These are phyloP conservation scores for Apus apus DNA, from an alignment of 2,113 vertebrate genomes.

Conservation along the genomic window DNA sequence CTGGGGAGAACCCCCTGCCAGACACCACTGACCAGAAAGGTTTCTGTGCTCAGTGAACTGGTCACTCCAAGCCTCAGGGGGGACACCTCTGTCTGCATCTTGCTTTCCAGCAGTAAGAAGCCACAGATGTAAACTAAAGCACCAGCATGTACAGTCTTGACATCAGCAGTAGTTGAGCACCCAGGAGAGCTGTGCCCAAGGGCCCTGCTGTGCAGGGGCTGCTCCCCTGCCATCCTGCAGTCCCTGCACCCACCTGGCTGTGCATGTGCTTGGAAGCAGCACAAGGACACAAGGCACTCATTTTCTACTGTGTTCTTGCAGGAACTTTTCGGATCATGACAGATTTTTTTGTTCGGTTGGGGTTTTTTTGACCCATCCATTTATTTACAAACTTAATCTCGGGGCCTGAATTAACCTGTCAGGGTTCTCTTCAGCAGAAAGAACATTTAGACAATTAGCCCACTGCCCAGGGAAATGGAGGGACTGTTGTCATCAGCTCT, in stretches of 20 bases:
- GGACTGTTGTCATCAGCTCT: background rate
- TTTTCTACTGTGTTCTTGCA: background rate
- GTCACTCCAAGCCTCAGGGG: background rate
- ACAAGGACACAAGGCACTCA: accelerated
- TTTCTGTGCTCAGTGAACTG: background rate
- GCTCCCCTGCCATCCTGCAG: background rate
- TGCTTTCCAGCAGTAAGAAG: background rate
- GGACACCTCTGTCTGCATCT: background rate
- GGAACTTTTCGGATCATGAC: background rate
- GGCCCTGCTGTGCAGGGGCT: background rate
- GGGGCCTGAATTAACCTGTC: background rate
- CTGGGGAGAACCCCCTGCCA: background rate
- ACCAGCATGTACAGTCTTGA: background rate
- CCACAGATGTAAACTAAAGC: background rate
- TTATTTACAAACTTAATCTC: background rate
- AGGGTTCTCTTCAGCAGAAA: background rate
- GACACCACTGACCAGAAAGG: background rate
- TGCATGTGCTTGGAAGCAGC: accelerated
- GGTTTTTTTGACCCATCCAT: background rate
- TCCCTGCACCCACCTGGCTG: background rate
- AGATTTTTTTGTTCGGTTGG: background rate
- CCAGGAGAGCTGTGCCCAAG: background rate
- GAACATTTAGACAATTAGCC: background rate
- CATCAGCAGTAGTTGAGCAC: background rate
- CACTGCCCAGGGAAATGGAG: background rate